Evolutionary conservation across 1,140 invertebrate species (phyloP).

Genomic region (Littorina saxatilis): DNA sequence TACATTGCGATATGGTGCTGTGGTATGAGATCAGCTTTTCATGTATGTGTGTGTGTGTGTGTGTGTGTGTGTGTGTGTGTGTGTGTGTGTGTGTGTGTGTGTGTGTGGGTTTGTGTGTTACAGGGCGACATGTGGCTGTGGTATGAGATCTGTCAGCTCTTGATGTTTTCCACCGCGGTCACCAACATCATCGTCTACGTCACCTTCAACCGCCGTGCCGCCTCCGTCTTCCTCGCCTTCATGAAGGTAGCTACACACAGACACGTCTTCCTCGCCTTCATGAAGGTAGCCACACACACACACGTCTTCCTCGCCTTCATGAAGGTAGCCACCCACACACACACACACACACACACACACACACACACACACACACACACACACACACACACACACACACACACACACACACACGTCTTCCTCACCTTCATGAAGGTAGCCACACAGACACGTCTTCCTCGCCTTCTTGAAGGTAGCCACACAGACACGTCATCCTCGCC

Average conservation of each 20-base stretch:
- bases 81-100: neutral
- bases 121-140: neutral
- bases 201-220: neutral
- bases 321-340: neutral
- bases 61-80: neutral
- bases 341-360: neutral
- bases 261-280: too few relatives aligned
- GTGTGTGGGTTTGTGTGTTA: too few relatives aligned
- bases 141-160: neutral
- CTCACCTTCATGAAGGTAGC: neutral
- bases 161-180: neutral
- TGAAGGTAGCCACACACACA: too few relatives aligned
- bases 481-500: too few relatives aligned
- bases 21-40: neutral
- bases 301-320: too few relatives aligned
- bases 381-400: neutral
- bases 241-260: constrained; percentile 1
- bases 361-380: neutral
- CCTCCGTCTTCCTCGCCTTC: neutral
- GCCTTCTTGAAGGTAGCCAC: too few relatives aligned
- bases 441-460: neutral
- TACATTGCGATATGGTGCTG: neutral
- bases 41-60: neutral
- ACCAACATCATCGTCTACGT: constrained; percentile 19
- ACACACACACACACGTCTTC: neutral